Percentiles rank a stretch among this genome's conserved stretches.
Conservation (phyloP, 2,797 vertebrate genomes). For the Myiotriccus ornatus region DNA sequence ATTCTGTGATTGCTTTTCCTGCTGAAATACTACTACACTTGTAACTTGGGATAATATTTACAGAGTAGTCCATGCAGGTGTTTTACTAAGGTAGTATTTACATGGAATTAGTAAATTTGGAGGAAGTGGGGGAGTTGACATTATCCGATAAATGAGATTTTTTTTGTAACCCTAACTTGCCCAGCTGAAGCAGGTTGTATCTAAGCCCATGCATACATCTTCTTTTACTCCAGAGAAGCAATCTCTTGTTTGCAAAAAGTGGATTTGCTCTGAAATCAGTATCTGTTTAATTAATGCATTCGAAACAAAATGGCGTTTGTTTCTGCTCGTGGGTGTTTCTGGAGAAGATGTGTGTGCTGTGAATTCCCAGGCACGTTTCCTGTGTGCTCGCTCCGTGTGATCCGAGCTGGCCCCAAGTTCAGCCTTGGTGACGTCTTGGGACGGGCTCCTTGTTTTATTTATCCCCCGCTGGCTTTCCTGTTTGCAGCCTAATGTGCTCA, state of each 20-base stretch:
- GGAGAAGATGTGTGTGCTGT: not conserved
- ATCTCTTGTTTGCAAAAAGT: not conserved
- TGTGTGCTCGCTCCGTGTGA: fast-evolving
- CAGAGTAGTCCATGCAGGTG: not conserved
- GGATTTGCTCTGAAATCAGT: not conserved
- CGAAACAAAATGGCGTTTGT: not conserved
- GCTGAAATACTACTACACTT: not conserved
- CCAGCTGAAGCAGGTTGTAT: not conserved
- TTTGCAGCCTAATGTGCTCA: not conserved
- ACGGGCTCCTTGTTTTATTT: not conserved
- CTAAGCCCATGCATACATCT: fast-evolving
- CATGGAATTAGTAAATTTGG: not conserved
- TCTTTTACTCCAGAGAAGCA: not conserved
- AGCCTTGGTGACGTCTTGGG: not conserved
- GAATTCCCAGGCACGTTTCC: not conserved
- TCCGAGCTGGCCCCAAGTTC: not conserved
- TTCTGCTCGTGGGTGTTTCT: not conserved
- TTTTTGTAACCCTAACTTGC: not conserved
- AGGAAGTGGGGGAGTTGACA: not conserved
- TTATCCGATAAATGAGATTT: not conserved
- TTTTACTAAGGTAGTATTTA: not conserved
- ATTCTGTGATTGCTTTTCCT: not conserved
- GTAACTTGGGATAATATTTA: not conserved
- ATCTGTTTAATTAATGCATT: not conserved
- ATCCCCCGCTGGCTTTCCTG: not conserved